Evolutionary conservation across 2,888 invertebrate genomes (phyloP).

Genomic region (Drepanosiphum platanoidis): DNA sequence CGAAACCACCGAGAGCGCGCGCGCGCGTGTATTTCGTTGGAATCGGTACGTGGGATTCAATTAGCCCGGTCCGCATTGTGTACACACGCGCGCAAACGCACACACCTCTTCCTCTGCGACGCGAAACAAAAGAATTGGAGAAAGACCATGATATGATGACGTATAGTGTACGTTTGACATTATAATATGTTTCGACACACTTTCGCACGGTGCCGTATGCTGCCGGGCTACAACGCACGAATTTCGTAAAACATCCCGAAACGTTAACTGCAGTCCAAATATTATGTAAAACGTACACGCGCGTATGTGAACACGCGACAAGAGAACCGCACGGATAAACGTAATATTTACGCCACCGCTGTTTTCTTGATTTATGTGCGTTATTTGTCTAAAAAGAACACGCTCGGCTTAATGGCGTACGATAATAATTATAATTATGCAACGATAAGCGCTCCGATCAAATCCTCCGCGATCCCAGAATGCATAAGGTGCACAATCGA

Average conservation of each 20-base stretch:
- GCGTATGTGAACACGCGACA: background rate
- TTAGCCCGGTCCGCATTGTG: conserved; percentile 49
- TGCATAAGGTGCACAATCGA: too few relatives aligned
- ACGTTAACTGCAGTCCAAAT: too few relatives aligned
- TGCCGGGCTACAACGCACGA: background rate
- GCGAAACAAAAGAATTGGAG: conserved; percentile 51
- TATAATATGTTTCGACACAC: conserved; percentile 52
- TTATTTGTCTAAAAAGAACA: background rate
- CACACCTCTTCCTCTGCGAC: conserved; percentile 27
- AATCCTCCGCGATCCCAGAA: too few relatives aligned
- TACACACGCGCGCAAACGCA: background rate
- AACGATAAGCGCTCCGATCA: background rate
- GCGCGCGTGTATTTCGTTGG: conserved; percentile 24
- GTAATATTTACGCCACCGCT: background rate
- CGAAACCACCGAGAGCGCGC: background rate
- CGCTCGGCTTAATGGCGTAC: background rate
- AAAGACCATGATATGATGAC: too few relatives aligned
- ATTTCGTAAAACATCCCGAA: background rate
- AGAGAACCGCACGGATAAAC: background rate
- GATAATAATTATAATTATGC: too few relatives aligned
- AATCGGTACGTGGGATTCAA: conserved; percentile 58
- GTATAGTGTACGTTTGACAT: too few relatives aligned
- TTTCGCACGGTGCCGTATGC: conserved; percentile 36
- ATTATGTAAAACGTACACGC: background rate
- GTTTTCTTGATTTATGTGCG: background rate